A percentile compares a stretch with the other conserved stretches of the same genome.
Conservation (phyloP, 2,888 invertebrate genomes). For the Eupithecia inturbata region DNA sequence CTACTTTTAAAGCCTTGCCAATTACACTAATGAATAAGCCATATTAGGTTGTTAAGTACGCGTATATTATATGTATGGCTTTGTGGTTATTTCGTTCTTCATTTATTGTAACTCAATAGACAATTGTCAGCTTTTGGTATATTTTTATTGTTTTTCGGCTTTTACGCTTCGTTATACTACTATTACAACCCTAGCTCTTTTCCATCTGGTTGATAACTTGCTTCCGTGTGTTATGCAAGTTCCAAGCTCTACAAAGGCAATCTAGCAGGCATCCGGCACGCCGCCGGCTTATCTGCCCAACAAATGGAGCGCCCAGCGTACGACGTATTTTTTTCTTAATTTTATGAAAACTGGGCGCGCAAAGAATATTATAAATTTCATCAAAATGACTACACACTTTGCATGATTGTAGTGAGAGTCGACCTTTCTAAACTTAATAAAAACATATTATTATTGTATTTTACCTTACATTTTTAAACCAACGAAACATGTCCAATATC, state of each 20-base stretch:
- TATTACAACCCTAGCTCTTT: constrained; percentile 47
- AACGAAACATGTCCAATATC: neutral
- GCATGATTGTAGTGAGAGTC: neutral
- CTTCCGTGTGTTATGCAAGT: constrained; percentile 49
- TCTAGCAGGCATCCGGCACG: constrained; percentile 52
- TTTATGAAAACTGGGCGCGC: neutral
- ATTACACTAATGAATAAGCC: neutral
- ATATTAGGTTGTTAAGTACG: neutral
- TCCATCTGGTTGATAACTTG: constrained; percentile 54
- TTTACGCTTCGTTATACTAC: neutral
- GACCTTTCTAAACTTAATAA: neutral
- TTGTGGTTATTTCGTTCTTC: neutral
- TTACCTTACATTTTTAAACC: neutral
- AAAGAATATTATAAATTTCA: neutral
- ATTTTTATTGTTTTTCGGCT: neutral
- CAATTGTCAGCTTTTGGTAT: neutral
- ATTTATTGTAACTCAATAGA: neutral
- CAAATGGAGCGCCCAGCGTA: constrained; percentile 55
- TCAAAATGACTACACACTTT: neutral
- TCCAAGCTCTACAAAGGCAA: constrained; percentile 55
- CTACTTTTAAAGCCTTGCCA: neutral
- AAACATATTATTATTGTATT: neutral
- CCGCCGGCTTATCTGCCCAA: constrained; percentile 56
- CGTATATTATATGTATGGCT: too few species aligned
- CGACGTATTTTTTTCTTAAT: constrained; percentile 39